phyloP scores from a whole-genome alignment of 2,797 vertebrate genomes.

The Rousettus madagascariensis region DNA sequence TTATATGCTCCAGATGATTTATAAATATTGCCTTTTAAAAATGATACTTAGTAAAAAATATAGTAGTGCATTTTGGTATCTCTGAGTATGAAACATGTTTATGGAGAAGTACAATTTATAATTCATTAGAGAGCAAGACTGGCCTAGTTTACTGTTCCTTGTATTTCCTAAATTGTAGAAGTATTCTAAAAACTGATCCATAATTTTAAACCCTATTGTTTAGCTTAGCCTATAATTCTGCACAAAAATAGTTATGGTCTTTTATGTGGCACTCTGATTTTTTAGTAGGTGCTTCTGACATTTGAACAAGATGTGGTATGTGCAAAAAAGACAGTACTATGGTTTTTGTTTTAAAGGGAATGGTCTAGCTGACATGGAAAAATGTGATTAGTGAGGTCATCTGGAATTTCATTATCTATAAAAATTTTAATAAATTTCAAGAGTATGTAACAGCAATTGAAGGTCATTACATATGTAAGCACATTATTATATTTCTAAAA shows the following conservation, averaged over 20 bases:
- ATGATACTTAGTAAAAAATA: conserved; percentile 12
- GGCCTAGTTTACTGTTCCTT: neutral
- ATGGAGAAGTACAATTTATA: neutral
- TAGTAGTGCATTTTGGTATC: neutral
- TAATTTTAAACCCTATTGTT: neutral
- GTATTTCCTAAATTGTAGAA: neutral
- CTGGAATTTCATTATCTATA: neutral
- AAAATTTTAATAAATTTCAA: conserved; percentile 37
- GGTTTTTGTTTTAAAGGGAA: conserved; percentile 13
- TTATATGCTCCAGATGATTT: neutral
- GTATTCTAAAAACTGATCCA: neutral
- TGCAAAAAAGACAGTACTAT: neutral
- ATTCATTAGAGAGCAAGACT: neutral
- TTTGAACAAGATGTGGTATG: neutral
- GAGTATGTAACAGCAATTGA: neutral
- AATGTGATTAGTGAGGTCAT: neutral
- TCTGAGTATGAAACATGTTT: neutral
- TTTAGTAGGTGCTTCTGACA: neutral
- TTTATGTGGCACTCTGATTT: neutral
- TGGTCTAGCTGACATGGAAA: neutral
- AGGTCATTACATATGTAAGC: neutral
- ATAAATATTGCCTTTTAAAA: neutral
- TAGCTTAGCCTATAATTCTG: neutral
- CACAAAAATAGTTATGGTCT: neutral
- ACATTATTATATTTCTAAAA: neutral